Percentiles rank a stretch among this genome's conserved stretches.
These are phyloP conservation scores for Gerris lacustris DNA, from an alignment of 2,888 invertebrate species.

Conservation along the genomic window DNA sequence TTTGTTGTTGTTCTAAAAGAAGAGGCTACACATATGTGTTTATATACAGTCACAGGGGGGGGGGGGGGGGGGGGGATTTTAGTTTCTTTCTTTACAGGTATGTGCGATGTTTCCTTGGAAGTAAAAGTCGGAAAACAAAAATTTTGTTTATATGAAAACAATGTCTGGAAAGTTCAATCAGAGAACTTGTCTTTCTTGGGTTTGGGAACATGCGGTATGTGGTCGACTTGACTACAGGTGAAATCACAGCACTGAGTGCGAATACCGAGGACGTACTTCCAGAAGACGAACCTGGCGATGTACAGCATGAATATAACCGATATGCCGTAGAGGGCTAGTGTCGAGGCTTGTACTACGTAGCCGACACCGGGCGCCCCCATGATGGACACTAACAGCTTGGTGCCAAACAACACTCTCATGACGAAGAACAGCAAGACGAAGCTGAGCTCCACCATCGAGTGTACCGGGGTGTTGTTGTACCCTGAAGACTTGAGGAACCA, in stretches of 20 bases:
- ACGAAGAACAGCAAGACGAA: constrained; percentile 37
- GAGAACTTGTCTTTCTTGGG: no score
- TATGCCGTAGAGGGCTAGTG: constrained; percentile 38
- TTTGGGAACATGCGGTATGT: neutral
- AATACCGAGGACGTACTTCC: constrained; percentile 8
- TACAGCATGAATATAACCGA: constrained; percentile 41
- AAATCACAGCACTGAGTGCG: constrained; percentile 6
- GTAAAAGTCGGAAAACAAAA: no score
- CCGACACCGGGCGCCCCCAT: constrained; percentile 28
- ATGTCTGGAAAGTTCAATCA: no score
- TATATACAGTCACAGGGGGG: no score
- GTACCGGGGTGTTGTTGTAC: constrained; percentile 39
- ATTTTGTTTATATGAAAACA: no score
- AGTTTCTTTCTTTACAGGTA: no score
- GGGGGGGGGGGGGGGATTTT: no score
- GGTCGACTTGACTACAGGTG: neutral
- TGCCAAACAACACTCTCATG: constrained; percentile 44
- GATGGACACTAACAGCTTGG: constrained; percentile 39
- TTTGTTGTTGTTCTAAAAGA: no score
- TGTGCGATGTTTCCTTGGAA: no score
- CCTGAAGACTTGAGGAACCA: constrained; percentile 49
- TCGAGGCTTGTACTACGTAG: constrained; percentile 35
- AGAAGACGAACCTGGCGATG: constrained; percentile 31
- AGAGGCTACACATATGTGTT: no score
- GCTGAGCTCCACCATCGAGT: constrained; percentile 40